A percentile compares a stretch with the other conserved stretches of the same genome.
phyloP scores from a whole-genome alignment of 1,140 invertebrate genomes.

The Anoplolepis gracilipes region DNA sequence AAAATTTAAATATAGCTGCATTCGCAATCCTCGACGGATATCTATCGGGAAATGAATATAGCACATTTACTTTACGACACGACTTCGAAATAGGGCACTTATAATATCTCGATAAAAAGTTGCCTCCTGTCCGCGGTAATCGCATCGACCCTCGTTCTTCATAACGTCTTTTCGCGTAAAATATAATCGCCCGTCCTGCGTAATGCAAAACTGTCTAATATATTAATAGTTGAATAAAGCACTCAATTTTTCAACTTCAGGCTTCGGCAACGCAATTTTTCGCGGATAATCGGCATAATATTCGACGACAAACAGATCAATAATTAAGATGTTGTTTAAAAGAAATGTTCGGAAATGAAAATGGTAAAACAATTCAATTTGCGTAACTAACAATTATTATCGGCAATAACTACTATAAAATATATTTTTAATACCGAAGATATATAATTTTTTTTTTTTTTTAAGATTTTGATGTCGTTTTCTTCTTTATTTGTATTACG shows the following conservation, averaged over 20 bases:
- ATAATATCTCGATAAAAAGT: conserved; percentile 57
- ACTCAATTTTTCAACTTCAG: conserved; percentile 26
- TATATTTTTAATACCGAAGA: not conserved
- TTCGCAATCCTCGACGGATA: not conserved
- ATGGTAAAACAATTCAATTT: not conserved
- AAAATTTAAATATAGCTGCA: conserved; percentile 1
- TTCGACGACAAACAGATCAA: not conserved
- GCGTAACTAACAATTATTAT: not conserved
- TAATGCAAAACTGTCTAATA: conserved; percentile 30
- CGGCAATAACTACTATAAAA: not conserved
- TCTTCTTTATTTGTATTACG: not conserved
- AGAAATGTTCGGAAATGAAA: not conserved
- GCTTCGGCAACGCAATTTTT: conserved; percentile 41
- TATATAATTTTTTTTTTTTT: no score
- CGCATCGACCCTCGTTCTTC: conserved; percentile 24
- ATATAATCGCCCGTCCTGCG: conserved; percentile 17
- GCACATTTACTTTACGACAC: conserved; percentile 44
- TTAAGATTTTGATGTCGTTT: no score
- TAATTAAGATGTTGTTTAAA: not conserved
- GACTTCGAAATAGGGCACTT: conserved; percentile 30
- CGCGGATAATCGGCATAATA: not conserved
- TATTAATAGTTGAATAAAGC: conserved; percentile 63
- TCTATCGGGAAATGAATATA: conserved; percentile 49
- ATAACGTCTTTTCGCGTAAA: conserved; percentile 34
- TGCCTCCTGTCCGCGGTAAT: conserved; percentile 19